phyloP scores from a whole-genome alignment of 2,888 invertebrate species.

The Ophion ventricosus region DNA sequence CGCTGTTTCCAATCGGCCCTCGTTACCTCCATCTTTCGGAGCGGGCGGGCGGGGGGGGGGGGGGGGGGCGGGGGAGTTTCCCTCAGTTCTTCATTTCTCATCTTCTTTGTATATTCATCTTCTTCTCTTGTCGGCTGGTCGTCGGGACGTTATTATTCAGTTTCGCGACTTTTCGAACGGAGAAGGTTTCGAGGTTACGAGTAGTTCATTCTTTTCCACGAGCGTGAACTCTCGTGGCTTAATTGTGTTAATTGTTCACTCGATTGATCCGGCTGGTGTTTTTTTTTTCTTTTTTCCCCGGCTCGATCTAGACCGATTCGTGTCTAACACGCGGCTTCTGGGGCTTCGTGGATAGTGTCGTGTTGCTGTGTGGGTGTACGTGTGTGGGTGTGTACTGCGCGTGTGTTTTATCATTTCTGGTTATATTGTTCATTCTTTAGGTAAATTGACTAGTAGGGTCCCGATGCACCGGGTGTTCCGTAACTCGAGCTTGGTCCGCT shows the following conservation, averaged over 20 bases:
- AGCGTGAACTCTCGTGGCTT: slow-evolving; percentile 8
- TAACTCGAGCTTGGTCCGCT: slow-evolving; percentile 86
- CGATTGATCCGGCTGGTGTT: too few species aligned
- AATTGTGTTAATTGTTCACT: too few species aligned
- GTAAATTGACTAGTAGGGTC: slow-evolving; percentile 86
- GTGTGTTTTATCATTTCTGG: slow-evolving; percentile 2
- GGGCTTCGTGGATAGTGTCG: not conserved
- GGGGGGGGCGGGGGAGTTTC: too few species aligned
- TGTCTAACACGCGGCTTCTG: not conserved
- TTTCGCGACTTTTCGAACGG: slow-evolving; percentile 52
- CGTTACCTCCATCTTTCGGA: not conserved
- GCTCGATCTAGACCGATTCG: too few species aligned
- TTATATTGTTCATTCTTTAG: slow-evolving; percentile 14
- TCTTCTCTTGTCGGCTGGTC: slow-evolving; percentile 57
- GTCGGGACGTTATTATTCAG: slow-evolving; percentile 51
- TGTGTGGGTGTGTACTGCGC: slow-evolving; percentile 55
- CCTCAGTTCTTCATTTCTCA: not conserved
- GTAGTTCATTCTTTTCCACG: slow-evolving; percentile 55
- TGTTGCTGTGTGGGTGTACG: slow-evolving; percentile 28
- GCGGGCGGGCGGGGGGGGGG: too few species aligned
- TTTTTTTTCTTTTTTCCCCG: slow-evolving; percentile 60
- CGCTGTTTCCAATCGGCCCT: not conserved
- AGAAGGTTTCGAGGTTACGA: slow-evolving; percentile 59
- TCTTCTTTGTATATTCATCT: slow-evolving; percentile 30
- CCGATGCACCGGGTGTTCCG: slow-evolving; percentile 88